These are phyloP conservation scores for Cossypha polioptera DNA, from an alignment of 2,797 vertebrate species.

Conservation along the genomic window DNA sequence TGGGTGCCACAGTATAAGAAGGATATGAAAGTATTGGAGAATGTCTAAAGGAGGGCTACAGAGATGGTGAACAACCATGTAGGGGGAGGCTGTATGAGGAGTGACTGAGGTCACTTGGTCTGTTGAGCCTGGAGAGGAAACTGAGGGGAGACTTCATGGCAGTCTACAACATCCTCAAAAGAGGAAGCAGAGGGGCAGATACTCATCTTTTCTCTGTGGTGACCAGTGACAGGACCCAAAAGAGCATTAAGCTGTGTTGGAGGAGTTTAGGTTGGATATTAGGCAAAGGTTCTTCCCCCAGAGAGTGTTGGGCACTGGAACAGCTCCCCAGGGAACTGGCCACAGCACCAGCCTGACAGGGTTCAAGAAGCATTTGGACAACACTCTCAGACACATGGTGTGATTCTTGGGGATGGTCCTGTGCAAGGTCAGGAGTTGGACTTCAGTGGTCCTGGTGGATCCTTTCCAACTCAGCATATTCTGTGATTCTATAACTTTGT, in stretches of 20 bases:
- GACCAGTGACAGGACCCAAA: not conserved
- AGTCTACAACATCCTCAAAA: not conserved
- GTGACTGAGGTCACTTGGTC: not conserved
- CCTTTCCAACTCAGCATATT: not conserved
- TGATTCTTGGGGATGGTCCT: not conserved
- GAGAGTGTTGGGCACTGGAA: not conserved
- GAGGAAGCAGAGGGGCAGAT: not conserved
- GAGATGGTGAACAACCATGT: not conserved
- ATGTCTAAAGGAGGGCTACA: not conserved
- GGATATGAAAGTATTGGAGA: not conserved
- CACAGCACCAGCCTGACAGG: not conserved
- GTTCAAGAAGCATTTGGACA: not conserved
- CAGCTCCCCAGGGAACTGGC: not conserved
- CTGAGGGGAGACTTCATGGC: not conserved
- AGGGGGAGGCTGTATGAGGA: rapidly evolving
- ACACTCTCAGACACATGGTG: not conserved
- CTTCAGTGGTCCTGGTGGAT: not conserved
- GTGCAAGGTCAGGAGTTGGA: not conserved
- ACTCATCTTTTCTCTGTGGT: not conserved
- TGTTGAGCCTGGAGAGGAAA: not conserved
- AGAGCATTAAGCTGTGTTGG: not conserved
- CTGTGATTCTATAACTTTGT: not conserved
- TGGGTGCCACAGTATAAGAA: not conserved
- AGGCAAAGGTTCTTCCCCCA: not conserved
- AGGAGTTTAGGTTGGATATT: rapidly evolving